These are phyloP conservation scores for Plagiodera versicolora DNA, from an alignment of 2,888 invertebrate genomes.

Conservation along the genomic window DNA sequence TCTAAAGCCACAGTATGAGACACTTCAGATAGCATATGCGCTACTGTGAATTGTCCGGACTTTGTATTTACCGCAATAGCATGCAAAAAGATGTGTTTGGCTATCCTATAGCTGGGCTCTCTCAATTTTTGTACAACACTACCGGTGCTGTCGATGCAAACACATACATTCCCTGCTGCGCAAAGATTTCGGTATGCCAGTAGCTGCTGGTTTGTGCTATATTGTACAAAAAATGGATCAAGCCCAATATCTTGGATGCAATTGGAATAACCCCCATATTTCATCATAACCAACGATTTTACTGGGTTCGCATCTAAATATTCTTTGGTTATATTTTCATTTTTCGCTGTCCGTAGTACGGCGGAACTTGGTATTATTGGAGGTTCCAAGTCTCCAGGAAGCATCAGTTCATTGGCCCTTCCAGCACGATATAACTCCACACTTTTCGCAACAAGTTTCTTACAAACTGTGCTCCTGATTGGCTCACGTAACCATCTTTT, in stretches of 20 bases:
- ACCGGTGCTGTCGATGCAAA: background rate
- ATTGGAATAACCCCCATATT: background rate
- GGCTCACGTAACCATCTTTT: background rate
- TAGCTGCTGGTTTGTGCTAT: background rate
- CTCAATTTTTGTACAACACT: background rate
- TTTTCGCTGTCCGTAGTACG: background rate
- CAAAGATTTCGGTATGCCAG: background rate
- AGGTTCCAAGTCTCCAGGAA: background rate
- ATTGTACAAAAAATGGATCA: conserved; percentile 6
- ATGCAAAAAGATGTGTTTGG: conserved; percentile 2
- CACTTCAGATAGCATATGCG: background rate
- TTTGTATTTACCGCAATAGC: background rate
- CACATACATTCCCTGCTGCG: background rate
- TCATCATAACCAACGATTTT: background rate
- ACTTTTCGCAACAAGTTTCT: background rate
- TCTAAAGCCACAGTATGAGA: background rate
- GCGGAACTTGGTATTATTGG: background rate
- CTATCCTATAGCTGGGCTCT: no score
- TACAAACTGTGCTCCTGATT: background rate
- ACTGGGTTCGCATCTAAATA: background rate
- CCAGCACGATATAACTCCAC: background rate
- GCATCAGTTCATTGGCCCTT: background rate
- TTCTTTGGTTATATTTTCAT: background rate
- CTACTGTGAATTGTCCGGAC: background rate
- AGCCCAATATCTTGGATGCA: background rate